phyloP scores from a whole-genome alignment of 2,888 invertebrate genomes.

The Syrphus vitripennis region DNA sequence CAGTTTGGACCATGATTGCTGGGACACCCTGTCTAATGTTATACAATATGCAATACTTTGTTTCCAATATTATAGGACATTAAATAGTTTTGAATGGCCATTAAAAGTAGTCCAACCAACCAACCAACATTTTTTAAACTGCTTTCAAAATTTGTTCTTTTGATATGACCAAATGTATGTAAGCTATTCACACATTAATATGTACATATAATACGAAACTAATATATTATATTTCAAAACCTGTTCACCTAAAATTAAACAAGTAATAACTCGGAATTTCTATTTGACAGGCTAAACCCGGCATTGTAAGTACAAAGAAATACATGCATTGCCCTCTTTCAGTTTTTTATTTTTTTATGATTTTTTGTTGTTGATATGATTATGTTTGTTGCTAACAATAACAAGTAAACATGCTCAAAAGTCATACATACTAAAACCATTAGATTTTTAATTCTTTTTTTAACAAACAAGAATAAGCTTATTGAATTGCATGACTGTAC shows the following conservation, averaged over 20 bases:
- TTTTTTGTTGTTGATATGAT: neutral
- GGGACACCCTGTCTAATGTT: too few relatives aligned
- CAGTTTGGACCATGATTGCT: too few relatives aligned
- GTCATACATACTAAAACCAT: neutral
- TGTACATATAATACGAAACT: neutral
- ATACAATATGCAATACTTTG: too few relatives aligned
- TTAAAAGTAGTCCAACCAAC: too few relatives aligned
- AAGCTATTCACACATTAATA: neutral
- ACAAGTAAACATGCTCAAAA: neutral
- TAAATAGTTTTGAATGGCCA: too few relatives aligned
- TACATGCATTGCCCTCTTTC: constrained; percentile 38
- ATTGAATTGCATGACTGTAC: neutral
- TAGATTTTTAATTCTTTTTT: neutral
- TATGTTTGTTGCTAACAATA: constrained; percentile 48
- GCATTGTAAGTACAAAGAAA: constrained; percentile 83
- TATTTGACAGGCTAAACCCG: constrained; percentile 83
- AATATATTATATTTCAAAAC: neutral
- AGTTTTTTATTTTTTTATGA: constrained; percentile 43
- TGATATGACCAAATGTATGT: neutral
- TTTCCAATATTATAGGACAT: too few relatives aligned
- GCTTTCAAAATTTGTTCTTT: neutral
- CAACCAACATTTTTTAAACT: neutral
- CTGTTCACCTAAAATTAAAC: neutral
- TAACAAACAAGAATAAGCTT: neutral
- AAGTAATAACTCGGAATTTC: constrained; percentile 54